Evolutionary conservation across 1,140 invertebrate genomes (phyloP), one percentile per base, ranked within the genome.

Genomic region (Drosophila guanche): DNA sequence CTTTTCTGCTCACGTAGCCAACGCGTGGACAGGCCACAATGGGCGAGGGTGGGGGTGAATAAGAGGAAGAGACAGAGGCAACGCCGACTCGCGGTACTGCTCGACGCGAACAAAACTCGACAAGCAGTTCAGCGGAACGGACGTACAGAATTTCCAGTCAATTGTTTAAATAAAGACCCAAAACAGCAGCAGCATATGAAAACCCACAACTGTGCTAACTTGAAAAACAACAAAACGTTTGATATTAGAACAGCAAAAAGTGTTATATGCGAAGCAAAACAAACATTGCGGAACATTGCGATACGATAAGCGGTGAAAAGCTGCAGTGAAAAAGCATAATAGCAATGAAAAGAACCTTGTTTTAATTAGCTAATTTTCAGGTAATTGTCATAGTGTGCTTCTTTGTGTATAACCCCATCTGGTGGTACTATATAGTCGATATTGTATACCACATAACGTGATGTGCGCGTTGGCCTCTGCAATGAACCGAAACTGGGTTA

Each of bases 1-100:
- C 75, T 78, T 78, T 78, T 78, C 69, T 86, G 81, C 81, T 86
- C 81, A 86, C 81, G 81, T 86, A 86, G 81, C 12, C 83, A 86
- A 58, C 83, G 83, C 81, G 70, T 86, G 81, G 74, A 88, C 83
- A 86, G 60, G 33, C 53, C 20, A 7, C 16, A 25, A 37, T 37
- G 33, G 4, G 3, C 4, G 8, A 2, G 3, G 33, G 10, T 12
- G 33, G 29, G 29, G 8, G 29, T 10, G 63, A 3, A 29, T 37
- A 23, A 37, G 51, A 43, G 58, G 4, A 25, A 3, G 40, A 47
- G 43, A 41, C 25, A 63, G 54, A 72, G 48, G 51, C 52, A 51
- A 71, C 60, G 47, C 75, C 65, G 69, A 67, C 47, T 76, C 70
- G 55, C 70, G 65, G 59, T 33, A 45, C 29, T 42, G 62, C n/a